Evolutionary conservation across 2,888 invertebrate genomes (phyloP), one percentile per base, ranked within the genome.

Genomic region (Rhamnusium bicolor): DNA sequence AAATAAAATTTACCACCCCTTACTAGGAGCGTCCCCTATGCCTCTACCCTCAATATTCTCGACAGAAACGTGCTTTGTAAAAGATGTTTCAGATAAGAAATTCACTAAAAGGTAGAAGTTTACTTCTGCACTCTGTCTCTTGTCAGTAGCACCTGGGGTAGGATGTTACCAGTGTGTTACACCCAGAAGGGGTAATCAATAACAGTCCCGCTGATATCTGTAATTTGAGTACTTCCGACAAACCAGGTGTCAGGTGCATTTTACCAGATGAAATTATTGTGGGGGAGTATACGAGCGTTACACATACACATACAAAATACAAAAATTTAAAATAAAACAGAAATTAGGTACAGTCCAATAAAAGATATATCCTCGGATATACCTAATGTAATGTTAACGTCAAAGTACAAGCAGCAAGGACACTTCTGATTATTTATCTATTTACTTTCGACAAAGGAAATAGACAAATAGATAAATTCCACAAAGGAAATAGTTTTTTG

Each of bases 51-150:
- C 40, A 1, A 40, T 12, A 40, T 40, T 12, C 40, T 14, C 40
- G 40, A n/a, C 40, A 40, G 1, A 40, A 12, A 46, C 40, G 21
- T 47, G 61, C 21, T 12, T 19, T n/a, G 6, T 62, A n/a, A 24
- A 62, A 6, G 19, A 10, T 21, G n/a, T 14, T 63, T 49, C 24
- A 49, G 63, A 63, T 63, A 51, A 63, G 49, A 27, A 63, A 27
- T 27, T 21, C 24, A 3, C 16, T 14, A 60, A 63, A 29, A 12
- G 49, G 2, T 51, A n/a, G 27, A 6, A 16, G 47, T 16, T n/a
- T 24, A 27, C 18, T 63, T 24, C 63, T 63, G 63, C 29, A 63
- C 14, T 63, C 7, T 49, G 63, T 63, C 63, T 63, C n/a, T 51
- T 63, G 63, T 47, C 49, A 21, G 0, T 2, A 24, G 63, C 63